Base-by-base conservation (phyloP, 2,888 invertebrate species). In the Acleris holmiana region DNA sequence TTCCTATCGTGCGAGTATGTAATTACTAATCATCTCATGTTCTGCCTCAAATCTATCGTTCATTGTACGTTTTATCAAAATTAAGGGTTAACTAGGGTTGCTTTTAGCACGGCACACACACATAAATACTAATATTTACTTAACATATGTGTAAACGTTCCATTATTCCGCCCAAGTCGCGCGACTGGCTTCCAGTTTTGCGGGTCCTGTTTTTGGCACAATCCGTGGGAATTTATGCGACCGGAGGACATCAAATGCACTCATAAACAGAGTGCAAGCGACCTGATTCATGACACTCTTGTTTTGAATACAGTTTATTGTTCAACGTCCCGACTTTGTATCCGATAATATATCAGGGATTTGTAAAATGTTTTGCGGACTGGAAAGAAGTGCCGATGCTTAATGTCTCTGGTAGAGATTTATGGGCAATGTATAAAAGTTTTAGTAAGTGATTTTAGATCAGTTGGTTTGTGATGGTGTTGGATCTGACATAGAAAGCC, bases 261-360 rank as follows among this genome's bases (percentile, higher is more conserved):
- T 87, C 89, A 87, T 89, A 89, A 89, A 90, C 85, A 82, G 83
- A 80, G 83, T 79, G 73, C 76, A 78, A 79, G 79, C 76, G 56
- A 65, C 64, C 67, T 86, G 83, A 85, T 85, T 84, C 80, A 87
- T 83, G 74, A 76, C 72, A 72, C 76, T 79, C 77, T 75, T 79
- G 83, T 78, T 82, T 79, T 80, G 80, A 80, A 82, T 80, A 81
- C 74, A 77, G 81, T 83, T 84, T 82, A 82, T 81, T 73, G 77
- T 76, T 69, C 69, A 51, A 66, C 47, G 60, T 61, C 58, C 53
- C 56, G 57, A 51, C 68, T 57, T 68, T 60, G 66, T 57, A 35
- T 60, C 55, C 64, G 63, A 65, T 60, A 59, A 63, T 69, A 62
- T 65, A 63, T 58, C 60, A 68, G 59, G 53, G 58, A 64, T 59